Conservation (phyloP, 92 coral and sea anemone genomes). For the Actinostola sp. region DNA sequence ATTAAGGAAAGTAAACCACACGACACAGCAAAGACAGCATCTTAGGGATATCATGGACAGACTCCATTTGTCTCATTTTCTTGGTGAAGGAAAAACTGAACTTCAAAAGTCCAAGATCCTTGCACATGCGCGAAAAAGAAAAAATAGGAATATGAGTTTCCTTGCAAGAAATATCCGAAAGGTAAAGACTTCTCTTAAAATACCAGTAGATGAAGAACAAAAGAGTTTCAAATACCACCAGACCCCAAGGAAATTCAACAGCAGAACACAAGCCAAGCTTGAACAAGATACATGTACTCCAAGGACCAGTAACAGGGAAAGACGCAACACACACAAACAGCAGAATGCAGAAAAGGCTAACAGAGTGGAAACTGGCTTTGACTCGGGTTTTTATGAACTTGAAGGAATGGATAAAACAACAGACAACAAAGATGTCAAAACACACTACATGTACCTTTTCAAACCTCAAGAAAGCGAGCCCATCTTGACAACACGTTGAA, state of each 20-base stretch:
- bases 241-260: neutral
- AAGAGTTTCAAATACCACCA: neutral
- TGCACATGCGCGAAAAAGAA: neutral
- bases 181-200: neutral
- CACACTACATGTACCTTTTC: neutral
- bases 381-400: conserved; percentile 15
- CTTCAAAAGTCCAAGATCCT: neutral
- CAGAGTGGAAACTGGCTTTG: neutral
- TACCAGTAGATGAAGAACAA: neutral
- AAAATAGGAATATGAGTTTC: neutral
- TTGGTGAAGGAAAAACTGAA: neutral
- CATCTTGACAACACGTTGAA: neutral
- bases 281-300: neutral
- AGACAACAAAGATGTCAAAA: neutral
- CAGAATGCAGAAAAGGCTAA: neutral
- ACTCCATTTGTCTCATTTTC: conserved; percentile 1
- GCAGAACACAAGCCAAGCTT: neutral
- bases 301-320: no score
- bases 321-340: no score
- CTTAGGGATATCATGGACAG: conserved; percentile 14
- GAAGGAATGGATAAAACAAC: neutral
- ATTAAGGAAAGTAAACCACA: neutral
- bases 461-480: conserved; percentile 6
- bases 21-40: conserved; percentile 1
- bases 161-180: conserved; percentile 13